Evolutionary conservation across 2,113 vertebrate species (phyloP), one percentile per base, ranked within the genome.

Genomic region (Dinomys branickii): DNA sequence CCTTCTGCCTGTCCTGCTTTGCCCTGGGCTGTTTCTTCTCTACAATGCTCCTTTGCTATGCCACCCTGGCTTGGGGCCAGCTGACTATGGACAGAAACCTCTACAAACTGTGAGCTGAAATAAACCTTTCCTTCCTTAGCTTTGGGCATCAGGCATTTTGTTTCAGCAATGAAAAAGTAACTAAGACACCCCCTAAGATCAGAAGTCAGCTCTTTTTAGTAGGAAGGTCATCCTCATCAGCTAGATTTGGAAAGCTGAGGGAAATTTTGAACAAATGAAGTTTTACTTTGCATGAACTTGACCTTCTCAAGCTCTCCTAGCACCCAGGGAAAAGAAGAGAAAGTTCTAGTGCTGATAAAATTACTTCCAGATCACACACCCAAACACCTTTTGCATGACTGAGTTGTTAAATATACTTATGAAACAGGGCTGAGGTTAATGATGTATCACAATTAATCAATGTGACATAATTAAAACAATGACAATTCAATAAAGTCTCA

Each of bases 341-440:
- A 91, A 54, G 24, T 47, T 73, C 63, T 47, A 90, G 56, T 84
- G 71, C 10, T 85, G 75, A 94, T 67, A 92, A 90, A 87, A n/a
- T 56, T 85, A 54, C 20, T 87, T 96, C 94, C 54, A 12, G 81
- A 47, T 80, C 80, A 65, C 58, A 92, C 5, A 44, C 4, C 12
- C 50, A 5, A 82, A 89, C 63, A 89, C 33, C 52, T 94, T 77
- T 75, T 59, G 90, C 28, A 52, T 81, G 56, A 93, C 82, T 90
- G 82, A 58, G 33, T 44, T 87, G 24, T 97, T 96, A 92, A 90
- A 73, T 69, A 88, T 52, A 85, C 77, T 92, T 88, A 33, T 44
- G 78, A 97, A 90, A 69, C n/a, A 67, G 20, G 41, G 50, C 80
- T 90, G 91, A 92, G 67, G 33, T 94, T 95, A 95, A 94, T 84